Evolutionary conservation across 2,113 vertebrate genomes (phyloP).

Genomic region (Planiliza haematocheilus): DNA sequence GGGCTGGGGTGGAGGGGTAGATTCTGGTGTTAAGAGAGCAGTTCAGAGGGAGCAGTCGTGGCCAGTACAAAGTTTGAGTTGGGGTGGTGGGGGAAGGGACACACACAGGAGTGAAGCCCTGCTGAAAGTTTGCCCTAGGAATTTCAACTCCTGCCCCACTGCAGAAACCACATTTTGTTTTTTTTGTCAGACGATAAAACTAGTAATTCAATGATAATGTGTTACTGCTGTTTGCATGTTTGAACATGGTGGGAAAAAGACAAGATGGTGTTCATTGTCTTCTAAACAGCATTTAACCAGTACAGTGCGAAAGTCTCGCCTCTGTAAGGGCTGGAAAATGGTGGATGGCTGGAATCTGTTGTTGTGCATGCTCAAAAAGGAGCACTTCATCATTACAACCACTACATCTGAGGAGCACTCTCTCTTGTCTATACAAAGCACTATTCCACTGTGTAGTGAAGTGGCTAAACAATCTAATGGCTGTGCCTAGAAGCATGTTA

Average conservation of each 20-base stretch:
- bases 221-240: not conserved
- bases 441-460: slow-evolving; percentile 41
- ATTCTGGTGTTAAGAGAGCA: slow-evolving; percentile 69
- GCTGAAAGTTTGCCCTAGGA: slow-evolving; percentile 62
- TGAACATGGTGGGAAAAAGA: too few relatives aligned
- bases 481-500: slow-evolving; percentile 19
- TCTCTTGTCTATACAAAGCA: slow-evolving; percentile 30
- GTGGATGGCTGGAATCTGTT: not conserved
- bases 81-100: slow-evolving; percentile 56
- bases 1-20: slow-evolving; percentile 19
- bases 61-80: slow-evolving; percentile 61
- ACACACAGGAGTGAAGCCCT: slow-evolving; percentile 48
- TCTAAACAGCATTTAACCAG: too few relatives aligned
- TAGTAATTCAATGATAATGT: not conserved
- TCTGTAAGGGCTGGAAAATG: not conserved
- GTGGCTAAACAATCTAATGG: slow-evolving; percentile 33
- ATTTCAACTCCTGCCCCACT: slow-evolving; percentile 62
- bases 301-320: too few relatives aligned
- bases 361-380: slow-evolving; percentile 20
- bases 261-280: too few relatives aligned
- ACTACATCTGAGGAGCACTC: slow-evolving; percentile 25
- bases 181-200: not conserved
- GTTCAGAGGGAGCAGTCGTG: slow-evolving; percentile 61
- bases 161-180: slow-evolving; percentile 31
- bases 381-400: slow-evolving; percentile 23